These are phyloP conservation scores for Crotophaga sulcirostris DNA, from an alignment of 2,113 vertebrate species.

Conservation along the genomic window DNA sequence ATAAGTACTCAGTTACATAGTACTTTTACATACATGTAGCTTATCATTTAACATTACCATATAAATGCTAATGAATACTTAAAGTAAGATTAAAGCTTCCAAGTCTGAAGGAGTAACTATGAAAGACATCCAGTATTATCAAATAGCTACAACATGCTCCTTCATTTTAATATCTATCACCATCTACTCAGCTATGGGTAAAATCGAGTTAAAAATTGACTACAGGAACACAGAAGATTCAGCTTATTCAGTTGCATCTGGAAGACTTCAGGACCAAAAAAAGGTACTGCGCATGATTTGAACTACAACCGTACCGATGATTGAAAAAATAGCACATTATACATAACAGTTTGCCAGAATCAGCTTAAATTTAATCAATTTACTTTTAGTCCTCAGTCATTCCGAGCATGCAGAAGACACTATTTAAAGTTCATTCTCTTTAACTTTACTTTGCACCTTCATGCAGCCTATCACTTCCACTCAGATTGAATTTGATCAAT, in stretches of 20 bases:
- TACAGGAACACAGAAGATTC: background rate
- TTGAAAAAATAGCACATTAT: background rate
- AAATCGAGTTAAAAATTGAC: background rate
- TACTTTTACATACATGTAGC: background rate
- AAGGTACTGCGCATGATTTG: background rate
- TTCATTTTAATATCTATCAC: background rate
- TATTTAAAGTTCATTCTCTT: background rate
- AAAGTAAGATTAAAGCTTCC: background rate
- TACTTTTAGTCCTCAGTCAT: background rate
- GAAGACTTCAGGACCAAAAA: background rate
- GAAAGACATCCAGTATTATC: background rate
- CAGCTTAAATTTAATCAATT: background rate
- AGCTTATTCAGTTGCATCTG: background rate
- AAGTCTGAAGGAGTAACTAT: background rate
- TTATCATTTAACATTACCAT: background rate
- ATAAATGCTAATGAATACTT: rapidly evolving
- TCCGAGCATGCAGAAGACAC: background rate
- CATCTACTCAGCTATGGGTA: background rate
- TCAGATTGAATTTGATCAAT: background rate
- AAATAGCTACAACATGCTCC: background rate
- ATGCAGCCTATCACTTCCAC: background rate
- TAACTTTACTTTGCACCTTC: background rate
- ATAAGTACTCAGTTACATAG: background rate
- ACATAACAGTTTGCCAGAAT: background rate
- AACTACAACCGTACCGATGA: background rate